Evolutionary conservation across 2,797 vertebrate genomes (phyloP).

Genomic region (Siniperca undulata): DNA sequence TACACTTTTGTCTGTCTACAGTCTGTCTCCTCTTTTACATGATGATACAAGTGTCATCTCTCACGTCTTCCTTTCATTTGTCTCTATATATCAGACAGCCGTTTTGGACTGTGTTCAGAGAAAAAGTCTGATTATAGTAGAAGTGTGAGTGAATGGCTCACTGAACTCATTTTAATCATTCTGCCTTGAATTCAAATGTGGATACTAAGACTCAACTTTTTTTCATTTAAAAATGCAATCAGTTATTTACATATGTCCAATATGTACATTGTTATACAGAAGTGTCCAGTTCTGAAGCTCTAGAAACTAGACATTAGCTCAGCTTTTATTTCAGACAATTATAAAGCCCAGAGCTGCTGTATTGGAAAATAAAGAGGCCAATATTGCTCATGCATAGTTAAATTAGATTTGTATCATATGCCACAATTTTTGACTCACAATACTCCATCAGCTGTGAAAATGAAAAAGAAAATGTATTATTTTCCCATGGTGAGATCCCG

Average conservation of each 20-base stretch:
- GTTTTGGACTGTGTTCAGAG: slow-evolving; percentile 10
- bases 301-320: not conserved
- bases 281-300: not conserved
- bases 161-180: slow-evolving; percentile 14
- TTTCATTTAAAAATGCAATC: not conserved
- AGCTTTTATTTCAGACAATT: slow-evolving; percentile 19
- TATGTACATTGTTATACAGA: not conserved
- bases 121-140: slow-evolving; percentile 20
- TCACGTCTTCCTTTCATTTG: slow-evolving; percentile 18
- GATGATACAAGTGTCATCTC: slow-evolving; percentile 22
- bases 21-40: slow-evolving; percentile 21
- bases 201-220: not conserved
- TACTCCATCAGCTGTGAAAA: slow-evolving; percentile 36
- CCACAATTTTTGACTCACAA: slow-evolving; percentile 18
- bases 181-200: slow-evolving; percentile 12
- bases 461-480: slow-evolving; percentile 30
- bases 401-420: slow-evolving; percentile 38
- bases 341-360: not conserved
- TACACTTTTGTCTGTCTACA: slow-evolving; percentile 19
- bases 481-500: slow-evolving; percentile 12
- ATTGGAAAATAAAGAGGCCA: slow-evolving; percentile 5
- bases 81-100: slow-evolving; percentile 3
- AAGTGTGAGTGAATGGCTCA: slow-evolving; percentile 16
- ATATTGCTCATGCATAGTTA: slow-evolving; percentile 5
- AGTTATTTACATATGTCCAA: slow-evolving; percentile 1